phyloP scores from a whole-genome alignment of 2,797 vertebrate species.

The Simalia tracyae region DNA sequence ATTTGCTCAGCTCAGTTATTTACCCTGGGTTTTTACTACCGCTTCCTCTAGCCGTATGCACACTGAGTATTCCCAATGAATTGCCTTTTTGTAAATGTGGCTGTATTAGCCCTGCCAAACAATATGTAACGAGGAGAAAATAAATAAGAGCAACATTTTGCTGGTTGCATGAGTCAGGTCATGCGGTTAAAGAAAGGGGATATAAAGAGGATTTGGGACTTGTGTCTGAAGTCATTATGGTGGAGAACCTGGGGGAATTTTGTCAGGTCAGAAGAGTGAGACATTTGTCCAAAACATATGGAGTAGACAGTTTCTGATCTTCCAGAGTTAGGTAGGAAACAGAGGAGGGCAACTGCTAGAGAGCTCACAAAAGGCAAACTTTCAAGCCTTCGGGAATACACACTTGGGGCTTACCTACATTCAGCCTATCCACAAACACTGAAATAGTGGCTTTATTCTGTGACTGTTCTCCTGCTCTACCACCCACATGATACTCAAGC shows the following conservation, averaged over 20 bases:
- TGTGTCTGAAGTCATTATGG: background rate
- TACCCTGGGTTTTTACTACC: background rate
- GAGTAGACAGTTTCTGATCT: background rate
- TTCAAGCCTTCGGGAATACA: background rate
- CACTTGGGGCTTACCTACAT: background rate
- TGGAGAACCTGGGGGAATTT: background rate
- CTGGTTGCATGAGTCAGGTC: conserved; percentile 36
- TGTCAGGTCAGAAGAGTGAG: background rate
- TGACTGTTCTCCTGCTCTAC: background rate
- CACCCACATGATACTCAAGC: background rate
- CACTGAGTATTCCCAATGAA: background rate
- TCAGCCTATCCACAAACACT: background rate
- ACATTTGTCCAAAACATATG: background rate
- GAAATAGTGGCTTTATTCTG: background rate
- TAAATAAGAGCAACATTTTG: conserved; percentile 6
- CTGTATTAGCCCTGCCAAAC: conserved; percentile 28
- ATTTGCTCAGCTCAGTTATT: background rate
- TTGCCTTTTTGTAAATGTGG: conserved; percentile 4
- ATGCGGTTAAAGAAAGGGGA: conserved; percentile 25
- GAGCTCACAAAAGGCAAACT: background rate
- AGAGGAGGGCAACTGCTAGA: background rate
- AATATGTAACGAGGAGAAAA: conserved; percentile 31
- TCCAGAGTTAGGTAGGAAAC: background rate
- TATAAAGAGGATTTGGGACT: conserved; percentile 33
- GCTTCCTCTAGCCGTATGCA: background rate